phyloP scores from a whole-genome alignment of 2,888 invertebrate genomes.

The Agriopis marginaria region DNA sequence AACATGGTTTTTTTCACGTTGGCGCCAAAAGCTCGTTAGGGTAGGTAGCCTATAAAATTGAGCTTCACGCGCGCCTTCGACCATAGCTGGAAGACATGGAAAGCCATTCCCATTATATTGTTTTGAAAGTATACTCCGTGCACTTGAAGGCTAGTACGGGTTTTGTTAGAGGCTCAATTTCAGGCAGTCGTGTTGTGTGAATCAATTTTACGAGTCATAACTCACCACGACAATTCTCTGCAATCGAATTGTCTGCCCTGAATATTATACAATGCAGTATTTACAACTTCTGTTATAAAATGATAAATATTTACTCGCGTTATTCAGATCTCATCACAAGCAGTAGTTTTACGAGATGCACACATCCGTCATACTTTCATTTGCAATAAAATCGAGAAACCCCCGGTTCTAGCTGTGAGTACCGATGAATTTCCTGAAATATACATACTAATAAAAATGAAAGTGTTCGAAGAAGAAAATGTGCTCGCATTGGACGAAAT shows the following conservation, averaged over 20 bases:
- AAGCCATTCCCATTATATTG: too few species aligned
- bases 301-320: constrained; percentile 28
- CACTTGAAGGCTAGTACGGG: too few species aligned
- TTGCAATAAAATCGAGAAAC: constrained; percentile 63
- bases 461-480: constrained; percentile 73
- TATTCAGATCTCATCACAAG: constrained; percentile 37
- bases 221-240: too few species aligned
- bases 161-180: too few species aligned
- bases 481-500: constrained; percentile 77
- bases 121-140: too few species aligned
- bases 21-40: too few species aligned
- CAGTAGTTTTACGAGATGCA: constrained; percentile 59
- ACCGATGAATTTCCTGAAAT: constrained; percentile 69
- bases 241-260: neutral
- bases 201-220: neutral
- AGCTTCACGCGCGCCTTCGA: too few species aligned
- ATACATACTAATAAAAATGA: constrained; percentile 75
- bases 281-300: constrained; percentile 37
- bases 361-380: constrained; percentile 61
- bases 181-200: neutral
- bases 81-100: too few species aligned
- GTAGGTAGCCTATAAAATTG: neutral
- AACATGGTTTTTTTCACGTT: too few species aligned
- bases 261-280: neutral
- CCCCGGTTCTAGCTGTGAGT: constrained; percentile 48